phyloP scores from a whole-genome alignment of 2,113 vertebrate genomes.

The cattle (Bos taurus) region DNA sequence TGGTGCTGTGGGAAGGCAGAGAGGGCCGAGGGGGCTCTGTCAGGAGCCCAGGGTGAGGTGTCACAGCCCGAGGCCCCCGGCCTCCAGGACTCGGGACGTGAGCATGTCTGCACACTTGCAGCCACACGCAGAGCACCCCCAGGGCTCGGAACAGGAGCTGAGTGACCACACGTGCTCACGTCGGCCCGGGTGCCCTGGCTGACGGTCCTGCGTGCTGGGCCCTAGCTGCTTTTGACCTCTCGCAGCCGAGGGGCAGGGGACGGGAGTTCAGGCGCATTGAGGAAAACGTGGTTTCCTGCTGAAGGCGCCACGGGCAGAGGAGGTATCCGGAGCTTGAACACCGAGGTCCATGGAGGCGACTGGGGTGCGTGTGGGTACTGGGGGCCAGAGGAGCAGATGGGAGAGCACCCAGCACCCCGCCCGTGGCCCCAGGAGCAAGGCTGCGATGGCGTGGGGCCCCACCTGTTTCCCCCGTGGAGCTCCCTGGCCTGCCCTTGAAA shows the following conservation, averaged over 20 bases:
- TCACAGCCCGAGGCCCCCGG: fast-evolving
- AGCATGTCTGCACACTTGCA: fast-evolving
- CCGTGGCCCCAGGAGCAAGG: neutral
- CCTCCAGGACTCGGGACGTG: neutral
- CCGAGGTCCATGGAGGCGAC: fast-evolving
- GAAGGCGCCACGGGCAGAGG: fast-evolving
- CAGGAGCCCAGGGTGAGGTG: neutral
- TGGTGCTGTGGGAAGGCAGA: neutral
- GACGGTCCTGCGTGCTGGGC: fast-evolving
- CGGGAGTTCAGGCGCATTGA: fast-evolving
- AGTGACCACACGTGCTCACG: fast-evolving
- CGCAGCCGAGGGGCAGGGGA: fast-evolving
- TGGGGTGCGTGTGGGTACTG: fast-evolving
- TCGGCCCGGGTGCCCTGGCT: neutral
- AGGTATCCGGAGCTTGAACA: neutral
- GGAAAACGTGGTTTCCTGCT: neutral
- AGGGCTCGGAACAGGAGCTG: fast-evolving
- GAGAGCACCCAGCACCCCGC: fast-evolving
- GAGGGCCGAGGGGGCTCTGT: fast-evolving
- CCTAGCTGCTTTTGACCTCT: neutral
- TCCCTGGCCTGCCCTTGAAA: neutral
- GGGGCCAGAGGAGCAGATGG: fast-evolving
- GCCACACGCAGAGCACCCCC: fast-evolving
- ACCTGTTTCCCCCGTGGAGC: fast-evolving
- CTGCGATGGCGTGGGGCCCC: fast-evolving